Evolutionary conservation across 2,113 vertebrate genomes (phyloP).

Genomic region (Gymnogyps californianus): DNA sequence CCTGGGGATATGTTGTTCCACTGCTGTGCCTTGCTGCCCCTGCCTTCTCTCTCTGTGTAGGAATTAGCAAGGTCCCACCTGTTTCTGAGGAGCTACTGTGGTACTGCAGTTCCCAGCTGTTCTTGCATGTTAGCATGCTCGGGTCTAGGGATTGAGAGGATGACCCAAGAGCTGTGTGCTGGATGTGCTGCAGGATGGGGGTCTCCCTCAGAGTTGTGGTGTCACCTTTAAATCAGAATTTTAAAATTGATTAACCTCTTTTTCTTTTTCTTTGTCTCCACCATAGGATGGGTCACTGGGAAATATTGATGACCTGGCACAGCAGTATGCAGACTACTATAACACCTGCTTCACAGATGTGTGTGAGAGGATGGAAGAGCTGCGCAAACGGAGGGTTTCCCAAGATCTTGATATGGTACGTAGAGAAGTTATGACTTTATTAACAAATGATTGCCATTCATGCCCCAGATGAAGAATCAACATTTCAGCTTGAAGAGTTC

Average conservation of each 20-base stretch:
- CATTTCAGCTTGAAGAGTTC: background rate
- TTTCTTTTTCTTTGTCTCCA: background rate
- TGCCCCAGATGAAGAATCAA: background rate
- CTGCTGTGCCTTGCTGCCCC: background rate
- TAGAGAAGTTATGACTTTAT: background rate
- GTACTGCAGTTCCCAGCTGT: background rate
- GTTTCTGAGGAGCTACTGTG: background rate
- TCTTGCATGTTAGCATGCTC: background rate
- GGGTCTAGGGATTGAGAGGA: background rate
- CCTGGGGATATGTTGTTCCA: background rate
- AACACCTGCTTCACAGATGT: slow-evolving; percentile 94
- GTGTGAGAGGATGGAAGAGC: slow-evolving; percentile 94
- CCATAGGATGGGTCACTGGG: slow-evolving; percentile 93
- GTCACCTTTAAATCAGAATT: background rate
- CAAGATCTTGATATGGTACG: slow-evolving; percentile 92
- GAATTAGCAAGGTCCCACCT: background rate
- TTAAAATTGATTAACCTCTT: background rate
- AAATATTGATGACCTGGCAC: slow-evolving; percentile 95
- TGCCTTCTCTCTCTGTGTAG: background rate
- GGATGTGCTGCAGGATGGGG: background rate
- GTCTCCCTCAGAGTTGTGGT: background rate
- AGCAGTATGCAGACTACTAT: slow-evolving; percentile 97
- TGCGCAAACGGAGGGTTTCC: slow-evolving; percentile 89
- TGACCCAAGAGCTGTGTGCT: background rate
- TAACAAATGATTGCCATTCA: background rate